Evolutionary conservation across 2,888 invertebrate genomes (phyloP).

Genomic region (Nemotelus pantherinus): DNA sequence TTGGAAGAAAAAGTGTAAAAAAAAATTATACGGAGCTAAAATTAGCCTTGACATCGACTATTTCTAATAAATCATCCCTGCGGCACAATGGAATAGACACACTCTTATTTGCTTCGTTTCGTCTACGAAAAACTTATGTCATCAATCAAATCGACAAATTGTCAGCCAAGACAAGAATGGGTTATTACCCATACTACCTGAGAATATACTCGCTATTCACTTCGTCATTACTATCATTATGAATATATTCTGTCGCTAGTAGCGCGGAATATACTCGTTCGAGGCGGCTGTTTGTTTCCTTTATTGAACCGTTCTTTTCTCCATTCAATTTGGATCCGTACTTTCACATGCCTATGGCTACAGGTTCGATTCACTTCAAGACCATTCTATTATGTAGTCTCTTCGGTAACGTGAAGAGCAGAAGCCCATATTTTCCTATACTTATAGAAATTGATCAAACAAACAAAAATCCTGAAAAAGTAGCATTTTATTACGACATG

Average conservation of each 20-base stretch:
- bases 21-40: background rate
- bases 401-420: too few relatives aligned
- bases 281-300: too few relatives aligned
- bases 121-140: background rate
- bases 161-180: background rate
- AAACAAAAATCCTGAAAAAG: background rate
- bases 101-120: background rate
- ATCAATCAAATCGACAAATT: constrained; percentile 31
- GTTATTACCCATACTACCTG: background rate
- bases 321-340: too few relatives aligned
- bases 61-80: constrained; percentile 1
- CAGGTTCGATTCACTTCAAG: too few relatives aligned
- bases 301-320: too few relatives aligned
- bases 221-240: background rate
- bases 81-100: background rate
- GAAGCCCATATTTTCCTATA: background rate
- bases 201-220: background rate
- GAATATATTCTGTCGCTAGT: background rate
- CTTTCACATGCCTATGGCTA: too few relatives aligned
- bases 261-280: background rate
- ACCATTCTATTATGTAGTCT: too few relatives aligned
- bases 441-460: constrained; percentile 12
- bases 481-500: background rate
- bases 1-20: too few relatives aligned
- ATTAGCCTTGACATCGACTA: constrained; percentile 4